Conservation (phyloP, 1,140 invertebrate species). For the Asobara japonica region DNA sequence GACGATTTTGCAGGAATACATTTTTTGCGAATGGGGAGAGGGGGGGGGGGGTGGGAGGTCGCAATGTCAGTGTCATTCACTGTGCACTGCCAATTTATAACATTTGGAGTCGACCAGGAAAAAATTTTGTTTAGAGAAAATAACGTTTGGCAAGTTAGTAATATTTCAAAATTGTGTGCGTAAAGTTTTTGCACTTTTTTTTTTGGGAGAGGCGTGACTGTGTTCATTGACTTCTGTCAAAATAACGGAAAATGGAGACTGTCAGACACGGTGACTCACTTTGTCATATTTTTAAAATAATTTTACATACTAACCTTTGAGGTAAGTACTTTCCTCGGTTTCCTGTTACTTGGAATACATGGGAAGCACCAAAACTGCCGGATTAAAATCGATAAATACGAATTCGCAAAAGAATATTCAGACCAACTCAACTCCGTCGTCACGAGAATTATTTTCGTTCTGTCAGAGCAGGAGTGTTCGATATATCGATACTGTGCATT, state of each 20-base stretch:
- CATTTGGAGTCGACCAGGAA: too few relatives aligned
- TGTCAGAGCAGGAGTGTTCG: too few relatives aligned
- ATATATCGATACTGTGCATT: too few relatives aligned
- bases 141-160: not conserved
- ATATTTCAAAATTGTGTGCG: not conserved
- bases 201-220: not conserved
- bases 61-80: not conserved
- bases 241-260: not conserved
- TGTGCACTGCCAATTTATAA: too few relatives aligned
- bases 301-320: not conserved
- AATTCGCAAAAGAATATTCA: not conserved
- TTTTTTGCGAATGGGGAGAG: not conserved
- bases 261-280: not conserved
- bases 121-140: not conserved
- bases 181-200: not conserved
- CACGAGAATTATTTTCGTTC: not conserved
- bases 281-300: not conserved
- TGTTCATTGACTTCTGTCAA: not conserved
- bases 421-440: not conserved
- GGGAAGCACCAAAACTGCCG: not conserved
- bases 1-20: too few relatives aligned
- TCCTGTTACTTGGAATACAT: not conserved
- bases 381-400: conserved; percentile 3
- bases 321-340: not conserved
- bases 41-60: not conserved